phyloP scores from a whole-genome alignment of 2,888 invertebrate species.

The Eupsilia transversa region DNA sequence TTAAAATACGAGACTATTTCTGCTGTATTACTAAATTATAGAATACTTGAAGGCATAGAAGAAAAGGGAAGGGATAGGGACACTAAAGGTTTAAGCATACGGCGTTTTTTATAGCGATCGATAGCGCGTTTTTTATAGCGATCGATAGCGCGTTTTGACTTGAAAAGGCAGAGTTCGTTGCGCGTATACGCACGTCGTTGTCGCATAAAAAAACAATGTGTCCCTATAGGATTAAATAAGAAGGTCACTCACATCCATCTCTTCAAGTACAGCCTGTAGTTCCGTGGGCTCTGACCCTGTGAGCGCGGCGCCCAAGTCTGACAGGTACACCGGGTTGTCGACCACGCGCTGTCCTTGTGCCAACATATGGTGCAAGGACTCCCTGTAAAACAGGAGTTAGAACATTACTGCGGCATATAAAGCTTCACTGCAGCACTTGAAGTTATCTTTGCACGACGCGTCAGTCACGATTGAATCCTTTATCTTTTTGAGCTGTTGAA shows the following conservation, averaged over 20 bases:
- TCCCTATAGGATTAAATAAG: background rate
- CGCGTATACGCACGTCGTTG: background rate
- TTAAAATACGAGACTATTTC: background rate
- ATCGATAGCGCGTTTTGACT: background rate
- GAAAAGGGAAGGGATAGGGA: too few relatives aligned
- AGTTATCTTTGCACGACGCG: background rate
- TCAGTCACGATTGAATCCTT: too few relatives aligned
- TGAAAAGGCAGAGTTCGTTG: background rate
- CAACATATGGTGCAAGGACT: slow-evolving; percentile 99
- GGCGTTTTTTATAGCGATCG: background rate
- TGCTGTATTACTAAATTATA: background rate
- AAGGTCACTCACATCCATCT: slow-evolving; percentile 94
- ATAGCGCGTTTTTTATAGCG: background rate
- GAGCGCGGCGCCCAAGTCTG: slow-evolving; percentile 98
- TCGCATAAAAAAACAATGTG: background rate
- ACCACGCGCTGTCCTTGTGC: slow-evolving; percentile 99
- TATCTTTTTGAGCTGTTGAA: background rate
- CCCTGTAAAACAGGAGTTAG: slow-evolving; percentile 88
- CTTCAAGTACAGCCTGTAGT: slow-evolving; percentile 97
- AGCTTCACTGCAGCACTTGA: background rate
- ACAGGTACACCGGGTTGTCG: slow-evolving; percentile 99
- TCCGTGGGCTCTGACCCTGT: slow-evolving; percentile 98
- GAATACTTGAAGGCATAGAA: background rate
- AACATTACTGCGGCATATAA: background rate
- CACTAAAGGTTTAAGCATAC: background rate